A percentile compares a stretch with the other conserved stretches of the same genome.
phyloP scores from a whole-genome alignment of 2,113 vertebrate genomes.

The Todiramphus saurophagus region DNA sequence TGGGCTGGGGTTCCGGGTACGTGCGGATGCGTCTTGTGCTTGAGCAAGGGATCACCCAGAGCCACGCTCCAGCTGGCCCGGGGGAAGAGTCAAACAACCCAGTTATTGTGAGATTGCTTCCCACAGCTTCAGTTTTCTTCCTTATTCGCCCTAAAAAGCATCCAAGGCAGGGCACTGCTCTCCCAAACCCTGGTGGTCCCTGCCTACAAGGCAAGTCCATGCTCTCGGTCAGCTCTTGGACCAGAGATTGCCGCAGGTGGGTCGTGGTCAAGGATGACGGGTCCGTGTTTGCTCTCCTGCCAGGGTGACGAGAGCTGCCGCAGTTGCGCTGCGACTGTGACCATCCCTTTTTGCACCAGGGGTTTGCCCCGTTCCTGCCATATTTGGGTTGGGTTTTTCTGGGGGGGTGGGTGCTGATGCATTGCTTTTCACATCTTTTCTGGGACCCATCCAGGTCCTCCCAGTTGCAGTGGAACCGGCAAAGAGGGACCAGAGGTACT shows the following conservation, averaged over 20 bases:
- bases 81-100: neutral
- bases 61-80: neutral
- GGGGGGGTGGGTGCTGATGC: accelerated
- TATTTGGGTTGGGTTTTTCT: neutral
- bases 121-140: neutral
- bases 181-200: neutral
- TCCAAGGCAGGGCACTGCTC: neutral
- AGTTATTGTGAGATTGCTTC: neutral
- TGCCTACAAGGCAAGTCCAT: accelerated
- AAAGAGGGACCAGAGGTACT: neutral
- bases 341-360: neutral
- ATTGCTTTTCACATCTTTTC: neutral
- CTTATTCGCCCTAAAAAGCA: neutral
- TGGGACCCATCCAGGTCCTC: neutral
- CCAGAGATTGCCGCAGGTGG: accelerated
- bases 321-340: neutral
- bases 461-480: neutral
- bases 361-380: neutral
- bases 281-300: neutral
- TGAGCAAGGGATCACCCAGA: neutral
- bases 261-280: accelerated
- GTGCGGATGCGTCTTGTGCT: neutral
- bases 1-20: neutral
- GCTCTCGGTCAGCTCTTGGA: accelerated
- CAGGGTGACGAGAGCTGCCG: accelerated